Evolutionary conservation across 2,888 invertebrate species (phyloP), one percentile per base, ranked within the genome.

Genomic region (Phortica okadai): DNA sequence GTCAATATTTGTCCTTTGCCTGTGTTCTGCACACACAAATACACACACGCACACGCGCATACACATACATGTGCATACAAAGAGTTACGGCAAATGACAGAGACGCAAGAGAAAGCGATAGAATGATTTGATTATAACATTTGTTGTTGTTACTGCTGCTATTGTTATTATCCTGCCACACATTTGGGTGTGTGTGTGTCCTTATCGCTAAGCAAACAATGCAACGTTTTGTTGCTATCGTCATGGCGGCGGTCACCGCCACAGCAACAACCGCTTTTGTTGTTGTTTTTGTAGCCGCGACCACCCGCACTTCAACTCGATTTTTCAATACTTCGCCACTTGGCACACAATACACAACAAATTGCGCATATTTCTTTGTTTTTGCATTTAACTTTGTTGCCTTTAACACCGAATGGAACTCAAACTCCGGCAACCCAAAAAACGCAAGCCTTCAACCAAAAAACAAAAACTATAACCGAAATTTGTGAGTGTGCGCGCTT

Each of bases 371-470:
- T 73, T 21, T 80, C 77, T 50, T 80, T 85, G 80, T 83, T 84
- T 81, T 85, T 81, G 82, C 82, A 82, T 85, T 84, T 83, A 82
- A 85, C 83, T 80, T 84, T 87, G 87, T 88, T 88, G 87, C 84
- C 85, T 85, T 88, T 88, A 81, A 87, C 88, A 88, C 87, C 88
- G 84, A 80, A 87, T 86, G 33, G 88, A 82, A 78, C 81, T 79
- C 84, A 62, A 25, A 25, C 25, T 16, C 62, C 69, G 7, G 11
- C 16, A n/a, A 6, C 45, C 25, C 14, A 50, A 72, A 42, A 33
- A 6, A 33, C 54, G 56, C 54, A 11, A 45, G 11, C 54, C 54
- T 21, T 11, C 10, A 14, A 14, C 74, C 58, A 54, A 42, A 70
- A 41, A 14, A 14, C 74, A 66, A 54, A 42, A 70, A 41, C 41